These are phyloP conservation scores for Parnassius mnemosyne DNA, from an alignment of 2,888 invertebrate species.

Conservation along the genomic window DNA sequence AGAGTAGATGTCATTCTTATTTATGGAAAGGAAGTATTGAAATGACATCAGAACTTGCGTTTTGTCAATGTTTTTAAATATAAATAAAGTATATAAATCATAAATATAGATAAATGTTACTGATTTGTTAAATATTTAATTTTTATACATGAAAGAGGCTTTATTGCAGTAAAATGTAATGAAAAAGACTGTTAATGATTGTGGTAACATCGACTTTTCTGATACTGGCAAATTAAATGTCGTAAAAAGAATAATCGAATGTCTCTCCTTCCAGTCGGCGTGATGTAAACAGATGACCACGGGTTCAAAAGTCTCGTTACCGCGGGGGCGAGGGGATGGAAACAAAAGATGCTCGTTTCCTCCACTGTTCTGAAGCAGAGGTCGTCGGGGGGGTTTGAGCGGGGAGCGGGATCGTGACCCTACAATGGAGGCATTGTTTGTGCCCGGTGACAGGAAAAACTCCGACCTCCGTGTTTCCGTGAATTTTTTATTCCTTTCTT, in stretches of 20 bases:
- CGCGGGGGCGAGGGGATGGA: constrained; percentile 57
- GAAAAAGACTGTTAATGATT: no score
- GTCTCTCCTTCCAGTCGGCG: constrained; percentile 60
- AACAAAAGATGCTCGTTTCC: constrained; percentile 81
- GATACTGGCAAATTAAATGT: constrained; percentile 32
- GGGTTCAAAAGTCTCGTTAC: constrained; percentile 71
- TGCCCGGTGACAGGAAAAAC: constrained; percentile 80
- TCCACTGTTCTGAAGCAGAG: constrained; percentile 53
- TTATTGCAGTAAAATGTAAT: no score
- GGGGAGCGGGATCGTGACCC: constrained; percentile 35
- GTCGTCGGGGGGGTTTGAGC: constrained; percentile 40
- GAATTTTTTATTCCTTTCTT: constrained; percentile 76
- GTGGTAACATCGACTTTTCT: constrained; percentile 1
- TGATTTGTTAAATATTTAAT: no score
- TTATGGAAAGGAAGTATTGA: not conserved
- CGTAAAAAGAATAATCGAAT: constrained; percentile 51
- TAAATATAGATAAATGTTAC: no score
- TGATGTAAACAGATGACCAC: constrained; percentile 76
- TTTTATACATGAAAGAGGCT: no score
- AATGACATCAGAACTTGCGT: not conserved
- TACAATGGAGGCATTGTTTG: constrained; percentile 78
- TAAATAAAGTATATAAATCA: no score
- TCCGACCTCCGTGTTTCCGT: constrained; percentile 79
- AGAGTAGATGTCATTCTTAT: constrained; percentile 8
- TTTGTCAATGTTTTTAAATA: not conserved